phyloP scores from a whole-genome alignment of 2,888 invertebrate genomes.

The Chironomus tentans region DNA sequence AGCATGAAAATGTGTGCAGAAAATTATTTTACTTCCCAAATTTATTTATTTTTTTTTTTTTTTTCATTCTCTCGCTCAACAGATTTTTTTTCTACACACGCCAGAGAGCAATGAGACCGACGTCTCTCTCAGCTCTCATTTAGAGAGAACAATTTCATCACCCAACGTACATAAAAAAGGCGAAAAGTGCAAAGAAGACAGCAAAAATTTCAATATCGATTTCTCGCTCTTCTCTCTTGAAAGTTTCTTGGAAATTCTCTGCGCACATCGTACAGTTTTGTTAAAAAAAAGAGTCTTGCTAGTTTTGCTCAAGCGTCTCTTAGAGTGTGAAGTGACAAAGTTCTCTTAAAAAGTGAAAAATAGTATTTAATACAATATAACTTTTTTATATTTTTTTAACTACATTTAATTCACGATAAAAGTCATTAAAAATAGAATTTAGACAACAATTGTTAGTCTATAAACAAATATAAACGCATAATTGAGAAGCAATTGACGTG shows the following conservation, averaged over 20 bases:
- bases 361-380: neutral
- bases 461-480: neutral
- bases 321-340: conserved; percentile 18
- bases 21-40: too few species aligned
- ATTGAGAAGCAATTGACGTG: too few species aligned
- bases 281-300: conserved; percentile 8
- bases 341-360: conserved; percentile 1
- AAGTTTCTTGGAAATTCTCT: neutral
- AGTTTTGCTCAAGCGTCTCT: conserved; percentile 6
- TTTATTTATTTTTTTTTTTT: too few species aligned
- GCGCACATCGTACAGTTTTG: conserved; percentile 1
- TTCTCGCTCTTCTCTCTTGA: conserved; percentile 8
- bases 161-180: neutral
- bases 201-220: neutral
- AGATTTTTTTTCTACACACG: too few species aligned
- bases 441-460: neutral
- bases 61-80: neutral
- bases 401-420: neutral
- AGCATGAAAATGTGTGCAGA: neutral
- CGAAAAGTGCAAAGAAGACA: neutral
- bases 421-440: too few species aligned
- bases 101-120: too few species aligned
- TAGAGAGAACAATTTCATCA: neutral
- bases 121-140: too few species aligned
- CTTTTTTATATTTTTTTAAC: neutral